Conservation (phyloP, 1,140 invertebrate species). For the Leptestheria dahalacensis region DNA sequence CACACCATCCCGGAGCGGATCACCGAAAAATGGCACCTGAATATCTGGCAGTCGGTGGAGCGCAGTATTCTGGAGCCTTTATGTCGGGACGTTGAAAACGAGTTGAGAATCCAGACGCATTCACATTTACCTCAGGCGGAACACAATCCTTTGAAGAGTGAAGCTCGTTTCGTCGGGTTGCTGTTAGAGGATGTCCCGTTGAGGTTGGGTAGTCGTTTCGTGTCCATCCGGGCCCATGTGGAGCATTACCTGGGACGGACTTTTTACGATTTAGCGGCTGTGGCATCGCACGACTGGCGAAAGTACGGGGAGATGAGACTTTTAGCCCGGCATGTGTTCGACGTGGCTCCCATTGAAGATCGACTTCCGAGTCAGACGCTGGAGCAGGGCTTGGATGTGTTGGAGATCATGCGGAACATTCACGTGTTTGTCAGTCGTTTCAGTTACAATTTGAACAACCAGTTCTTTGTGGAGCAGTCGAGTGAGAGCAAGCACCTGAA, state of each 20-base stretch:
- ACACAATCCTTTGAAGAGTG: slow-evolving; percentile 52
- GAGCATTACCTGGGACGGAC: slow-evolving; percentile 87
- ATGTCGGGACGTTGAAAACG: slow-evolving; percentile 75
- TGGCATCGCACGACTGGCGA: slow-evolving; percentile 93
- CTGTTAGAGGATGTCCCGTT: slow-evolving; percentile 38
- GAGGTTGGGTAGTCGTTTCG: slow-evolving; percentile 28
- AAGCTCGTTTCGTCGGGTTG: slow-evolving; percentile 33
- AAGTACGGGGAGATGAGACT: slow-evolving; percentile 92
- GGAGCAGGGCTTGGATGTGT: slow-evolving; percentile 93
- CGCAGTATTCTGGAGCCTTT: slow-evolving; percentile 42
- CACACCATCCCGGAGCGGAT: slow-evolving; percentile 30
- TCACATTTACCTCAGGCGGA: slow-evolving; percentile 72
- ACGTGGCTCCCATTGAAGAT: slow-evolving; percentile 66
- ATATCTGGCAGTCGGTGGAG: slow-evolving; percentile 19
- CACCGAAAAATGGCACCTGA: slow-evolving; percentile 28
- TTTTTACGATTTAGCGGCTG: slow-evolving; percentile 95
- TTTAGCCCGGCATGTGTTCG: slow-evolving; percentile 73
- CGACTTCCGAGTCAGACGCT: slow-evolving; percentile 90
- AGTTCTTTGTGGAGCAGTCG: slow-evolving; percentile 84
- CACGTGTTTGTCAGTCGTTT: slow-evolving; percentile 88
- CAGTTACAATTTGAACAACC: slow-evolving; percentile 92
- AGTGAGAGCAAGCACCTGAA: slow-evolving; percentile 91
- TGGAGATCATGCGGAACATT: slow-evolving; percentile 96
- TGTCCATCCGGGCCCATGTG: slow-evolving; percentile 39
- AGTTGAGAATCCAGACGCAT: slow-evolving; percentile 76